phyloP scores from a whole-genome alignment of 2,888 invertebrate genomes.

The Acleris literana region DNA sequence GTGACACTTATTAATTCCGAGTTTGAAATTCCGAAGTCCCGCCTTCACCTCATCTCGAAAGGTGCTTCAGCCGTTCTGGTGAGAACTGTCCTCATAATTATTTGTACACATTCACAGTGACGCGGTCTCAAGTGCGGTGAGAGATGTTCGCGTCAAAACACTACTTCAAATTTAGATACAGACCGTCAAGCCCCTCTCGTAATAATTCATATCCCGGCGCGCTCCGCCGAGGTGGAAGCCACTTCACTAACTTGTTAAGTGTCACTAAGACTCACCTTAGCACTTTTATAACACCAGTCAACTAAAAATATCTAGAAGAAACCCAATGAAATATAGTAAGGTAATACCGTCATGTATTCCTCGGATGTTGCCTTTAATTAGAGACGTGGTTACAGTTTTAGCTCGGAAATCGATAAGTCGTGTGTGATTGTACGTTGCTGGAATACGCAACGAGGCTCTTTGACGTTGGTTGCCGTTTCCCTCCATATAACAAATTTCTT shows the following conservation, averaged over 20 bases:
- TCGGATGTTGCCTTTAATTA: constrained; percentile 58
- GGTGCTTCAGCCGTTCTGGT: constrained; percentile 63
- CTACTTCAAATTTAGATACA: constrained; percentile 68
- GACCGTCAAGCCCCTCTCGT: constrained; percentile 51
- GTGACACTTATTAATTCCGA: constrained; percentile 37
- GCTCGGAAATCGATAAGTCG: constrained; percentile 65
- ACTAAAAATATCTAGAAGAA: constrained; percentile 43
- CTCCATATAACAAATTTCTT: constrained; percentile 35
- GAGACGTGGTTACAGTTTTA: constrained; percentile 63
- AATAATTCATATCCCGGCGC: constrained; percentile 66
- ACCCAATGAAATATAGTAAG: constrained; percentile 15
- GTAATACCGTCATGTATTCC: constrained; percentile 46
- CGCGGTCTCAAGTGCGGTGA: constrained; percentile 46
- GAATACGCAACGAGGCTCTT: constrained; percentile 54
- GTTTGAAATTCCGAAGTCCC: constrained; percentile 30
- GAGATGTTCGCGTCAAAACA: constrained; percentile 59
- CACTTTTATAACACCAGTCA: constrained; percentile 60
- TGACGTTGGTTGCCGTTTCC: constrained; percentile 41
- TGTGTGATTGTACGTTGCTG: constrained; percentile 59
- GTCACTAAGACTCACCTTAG: constrained; percentile 61
- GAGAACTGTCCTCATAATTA: constrained; percentile 67
- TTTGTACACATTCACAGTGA: constrained; percentile 42
- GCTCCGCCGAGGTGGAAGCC: constrained; percentile 57
- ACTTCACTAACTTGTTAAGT: constrained; percentile 69
- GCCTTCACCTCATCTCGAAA: constrained; percentile 45